Conservation (phyloP, 1,140 invertebrate genomes). For the Drosophila nigrodunni region DNA sequence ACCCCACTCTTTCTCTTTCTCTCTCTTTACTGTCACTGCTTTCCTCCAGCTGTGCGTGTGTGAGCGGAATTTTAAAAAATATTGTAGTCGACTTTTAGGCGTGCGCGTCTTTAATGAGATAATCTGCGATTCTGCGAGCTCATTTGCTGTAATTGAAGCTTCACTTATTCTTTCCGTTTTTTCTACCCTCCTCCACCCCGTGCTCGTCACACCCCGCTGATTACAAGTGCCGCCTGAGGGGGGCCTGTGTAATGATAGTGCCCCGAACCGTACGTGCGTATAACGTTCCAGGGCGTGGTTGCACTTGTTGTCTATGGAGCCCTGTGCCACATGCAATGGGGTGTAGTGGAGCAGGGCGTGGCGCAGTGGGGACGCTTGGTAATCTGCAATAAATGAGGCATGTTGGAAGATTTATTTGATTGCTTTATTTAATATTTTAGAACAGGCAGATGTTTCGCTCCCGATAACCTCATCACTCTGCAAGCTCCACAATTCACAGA, state of each 20-base stretch:
- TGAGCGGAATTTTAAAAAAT: slow-evolving; percentile 77
- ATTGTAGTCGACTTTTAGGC: slow-evolving; percentile 37
- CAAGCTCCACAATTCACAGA: slow-evolving; percentile 25
- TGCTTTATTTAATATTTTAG: slow-evolving; percentile 83
- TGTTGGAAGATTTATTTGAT: slow-evolving; percentile 84
- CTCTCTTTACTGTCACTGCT: not conserved
- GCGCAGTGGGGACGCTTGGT: slow-evolving; percentile 50
- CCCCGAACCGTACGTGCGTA: slow-evolving; percentile 49
- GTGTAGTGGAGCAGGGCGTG: slow-evolving; percentile 6
- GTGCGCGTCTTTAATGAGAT: slow-evolving; percentile 76
- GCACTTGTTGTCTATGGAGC: slow-evolving; percentile 30
- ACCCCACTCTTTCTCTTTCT: not conserved
- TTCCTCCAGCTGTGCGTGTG: slow-evolving; percentile 22
- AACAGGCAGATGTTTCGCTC: slow-evolving; percentile 75
- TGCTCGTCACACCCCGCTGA: slow-evolving; percentile 27
- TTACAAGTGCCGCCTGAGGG: slow-evolving; percentile 34
- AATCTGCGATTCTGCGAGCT: slow-evolving; percentile 70
- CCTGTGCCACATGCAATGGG: slow-evolving; percentile 39
- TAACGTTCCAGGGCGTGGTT: slow-evolving; percentile 5
- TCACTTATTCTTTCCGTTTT: slow-evolving; percentile 60
- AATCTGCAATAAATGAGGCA: slow-evolving; percentile 84
- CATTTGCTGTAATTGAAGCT: slow-evolving; percentile 82
- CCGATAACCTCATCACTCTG: slow-evolving; percentile 36
- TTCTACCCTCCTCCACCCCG: not conserved
- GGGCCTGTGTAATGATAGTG: slow-evolving; percentile 49